These are phyloP conservation scores for Theocolax elegans DNA, from an alignment of 1,140 invertebrate species.

Conservation along the genomic window DNA sequence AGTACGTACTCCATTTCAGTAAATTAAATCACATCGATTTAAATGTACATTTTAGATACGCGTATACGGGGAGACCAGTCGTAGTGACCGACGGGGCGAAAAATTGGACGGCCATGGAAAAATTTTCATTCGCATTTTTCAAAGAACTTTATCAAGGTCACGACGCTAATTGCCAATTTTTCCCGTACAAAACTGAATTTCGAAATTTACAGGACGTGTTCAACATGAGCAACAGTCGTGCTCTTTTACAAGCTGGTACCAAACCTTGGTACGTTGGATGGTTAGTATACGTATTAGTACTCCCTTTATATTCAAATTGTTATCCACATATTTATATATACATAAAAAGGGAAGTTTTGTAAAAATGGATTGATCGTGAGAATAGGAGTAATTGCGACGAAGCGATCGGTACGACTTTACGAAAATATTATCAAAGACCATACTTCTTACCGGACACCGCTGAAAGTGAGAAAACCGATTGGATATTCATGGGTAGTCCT, in stretches of 20 bases:
- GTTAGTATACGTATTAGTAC: constrained; percentile 67
- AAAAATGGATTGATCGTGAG: too few relatives aligned
- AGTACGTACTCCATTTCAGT: too few relatives aligned
- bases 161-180: constrained; percentile 85
- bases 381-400: constrained; percentile 94
- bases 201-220: constrained; percentile 80
- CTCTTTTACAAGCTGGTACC: constrained; percentile 72
- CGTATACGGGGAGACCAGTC: constrained; percentile 82
- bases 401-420: constrained; percentile 77
- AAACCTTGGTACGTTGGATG: constrained; percentile 92
- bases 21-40: too few relatives aligned
- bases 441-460: constrained; percentile 88
- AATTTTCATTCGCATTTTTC: constrained; percentile 83
- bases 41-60: constrained; percentile 73
- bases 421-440: constrained; percentile 84
- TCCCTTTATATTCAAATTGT: too few relatives aligned
- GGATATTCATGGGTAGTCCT: constrained; percentile 96
- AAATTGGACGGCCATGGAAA: constrained; percentile 80
- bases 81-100: constrained; percentile 84
- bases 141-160: constrained; percentile 77
- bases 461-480: constrained; percentile 88
- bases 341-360: too few relatives aligned
- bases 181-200: constrained; percentile 91
- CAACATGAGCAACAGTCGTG: constrained; percentile 77
- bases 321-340: too few relatives aligned